Evolutionary conservation across 2,113 vertebrate species (phyloP).

Genomic region (Leuciscus idus): DNA sequence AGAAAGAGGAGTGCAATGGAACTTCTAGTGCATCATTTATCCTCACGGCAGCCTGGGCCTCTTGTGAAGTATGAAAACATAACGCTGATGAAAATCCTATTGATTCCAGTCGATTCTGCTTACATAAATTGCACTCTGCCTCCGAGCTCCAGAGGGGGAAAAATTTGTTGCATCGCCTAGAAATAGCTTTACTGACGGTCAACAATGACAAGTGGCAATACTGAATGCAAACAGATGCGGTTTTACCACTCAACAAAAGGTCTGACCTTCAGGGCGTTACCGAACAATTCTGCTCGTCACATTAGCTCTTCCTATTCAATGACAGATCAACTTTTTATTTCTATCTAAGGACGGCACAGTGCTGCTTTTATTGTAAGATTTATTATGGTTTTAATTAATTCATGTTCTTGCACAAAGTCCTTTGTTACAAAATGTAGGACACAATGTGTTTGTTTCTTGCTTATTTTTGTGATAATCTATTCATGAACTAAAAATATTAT

Average conservation of each 20-base stretch:
- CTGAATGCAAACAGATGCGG: slow-evolving; percentile 34
- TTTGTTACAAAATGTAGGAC: slow-evolving; percentile 36
- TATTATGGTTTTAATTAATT: slow-evolving; percentile 17
- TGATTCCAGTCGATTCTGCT: slow-evolving; percentile 73
- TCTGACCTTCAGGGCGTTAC: slow-evolving; percentile 22
- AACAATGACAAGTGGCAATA: slow-evolving; percentile 51
- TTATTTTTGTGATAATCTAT: slow-evolving; percentile 23
- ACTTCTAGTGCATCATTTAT: slow-evolving; percentile 74
- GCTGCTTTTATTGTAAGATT: background rate
- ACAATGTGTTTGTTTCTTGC: slow-evolving; percentile 8
- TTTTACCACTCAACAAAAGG: slow-evolving; percentile 42
- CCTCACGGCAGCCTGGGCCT: slow-evolving; percentile 61
- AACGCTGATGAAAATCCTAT: slow-evolving; percentile 80
- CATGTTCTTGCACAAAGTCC: slow-evolving; percentile 6
- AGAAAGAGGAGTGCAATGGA: slow-evolving; percentile 4
- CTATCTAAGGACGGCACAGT: background rate
- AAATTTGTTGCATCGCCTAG: slow-evolving; percentile 61
- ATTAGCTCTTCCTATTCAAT: background rate
- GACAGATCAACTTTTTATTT: background rate
- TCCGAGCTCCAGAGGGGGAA: slow-evolving; percentile 62
- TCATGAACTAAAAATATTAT: slow-evolving; percentile 10
- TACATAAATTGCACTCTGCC: slow-evolving; percentile 73
- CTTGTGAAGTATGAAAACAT: slow-evolving; percentile 74
- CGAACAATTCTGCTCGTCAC: background rate
- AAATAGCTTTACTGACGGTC: slow-evolving; percentile 56